Conservation (phyloP, 2,888 invertebrate genomes). For the Parelbella ahira region DNA sequence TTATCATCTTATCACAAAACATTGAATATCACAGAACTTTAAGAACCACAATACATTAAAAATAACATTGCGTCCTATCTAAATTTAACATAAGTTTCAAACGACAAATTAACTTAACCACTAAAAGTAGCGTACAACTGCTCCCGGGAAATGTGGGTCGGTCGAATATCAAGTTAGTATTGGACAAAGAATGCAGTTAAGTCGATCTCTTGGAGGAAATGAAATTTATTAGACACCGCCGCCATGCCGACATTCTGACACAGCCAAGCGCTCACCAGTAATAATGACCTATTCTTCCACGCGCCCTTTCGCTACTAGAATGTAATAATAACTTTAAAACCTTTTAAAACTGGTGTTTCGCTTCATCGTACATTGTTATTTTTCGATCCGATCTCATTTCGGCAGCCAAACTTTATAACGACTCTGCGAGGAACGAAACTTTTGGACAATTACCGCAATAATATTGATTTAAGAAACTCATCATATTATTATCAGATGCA, state of each 20-base stretch:
- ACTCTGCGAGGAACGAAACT: no score
- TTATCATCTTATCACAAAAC: no score
- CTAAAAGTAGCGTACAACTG: constrained; percentile 14
- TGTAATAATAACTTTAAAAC: neutral
- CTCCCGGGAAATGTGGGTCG: constrained; percentile 31
- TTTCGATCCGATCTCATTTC: constrained; percentile 27
- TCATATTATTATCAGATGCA: constrained; percentile 2
- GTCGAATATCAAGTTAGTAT: constrained; percentile 30
- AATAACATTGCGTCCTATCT: no score
- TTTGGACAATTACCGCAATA: constrained; percentile 30
- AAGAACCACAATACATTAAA: no score
- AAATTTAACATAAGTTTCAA: constrained; percentile 5
- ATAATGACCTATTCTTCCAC: neutral
- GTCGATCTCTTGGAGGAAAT: constrained; percentile 48
- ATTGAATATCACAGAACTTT: no score
- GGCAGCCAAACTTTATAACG: constrained; percentile 33
- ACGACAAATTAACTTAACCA: constrained; percentile 9
- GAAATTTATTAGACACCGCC: constrained; percentile 49
- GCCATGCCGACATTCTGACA: constrained; percentile 27
- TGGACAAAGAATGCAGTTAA: constrained; percentile 42
- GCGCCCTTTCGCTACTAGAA: neutral
- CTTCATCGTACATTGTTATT: constrained; percentile 22
- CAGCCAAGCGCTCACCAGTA: constrained; percentile 12
- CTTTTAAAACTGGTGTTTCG: neutral
- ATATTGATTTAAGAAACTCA: constrained; percentile 25